Percentiles rank a stretch among this genome's conserved stretches.
phyloP scores from a whole-genome alignment of 2,888 invertebrate species.

The Crematogaster levior region DNA sequence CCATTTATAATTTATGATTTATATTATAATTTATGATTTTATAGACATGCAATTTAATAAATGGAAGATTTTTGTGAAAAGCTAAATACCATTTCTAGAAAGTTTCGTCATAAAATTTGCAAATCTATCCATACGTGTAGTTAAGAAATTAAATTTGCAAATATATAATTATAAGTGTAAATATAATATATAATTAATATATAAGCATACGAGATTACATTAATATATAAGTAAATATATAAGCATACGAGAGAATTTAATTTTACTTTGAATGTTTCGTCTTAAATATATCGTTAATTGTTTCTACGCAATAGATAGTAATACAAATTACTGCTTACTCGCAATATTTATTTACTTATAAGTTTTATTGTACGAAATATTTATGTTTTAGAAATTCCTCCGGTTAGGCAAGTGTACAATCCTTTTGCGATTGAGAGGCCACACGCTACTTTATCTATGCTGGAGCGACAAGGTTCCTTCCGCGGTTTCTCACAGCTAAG shows the following conservation, averaged over 20 bases:
- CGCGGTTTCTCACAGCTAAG: constrained; percentile 94
- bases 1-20: not conserved
- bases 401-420: constrained; percentile 90
- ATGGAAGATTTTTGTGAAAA: not conserved
- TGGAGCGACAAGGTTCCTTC: constrained; percentile 98
- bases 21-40: not conserved
- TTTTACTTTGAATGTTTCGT: not conserved
- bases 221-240: too few relatives aligned
- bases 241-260: not conserved
- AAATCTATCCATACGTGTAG: not conserved
- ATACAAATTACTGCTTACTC: not conserved
- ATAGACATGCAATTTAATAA: too few relatives aligned
- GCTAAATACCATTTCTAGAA: not conserved
- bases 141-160: not conserved
- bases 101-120: not conserved
- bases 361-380: not conserved
- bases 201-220: too few relatives aligned
- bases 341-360: not conserved
- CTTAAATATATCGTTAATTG: not conserved
- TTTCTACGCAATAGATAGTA: not conserved
- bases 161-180: not conserved
- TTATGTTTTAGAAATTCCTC: constrained; percentile 83
- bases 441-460: constrained; percentile 97
- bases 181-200: too few relatives aligned
- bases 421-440: constrained; percentile 98